Evolutionary conservation across 2,888 invertebrate genomes (phyloP).

Genomic region (Dryococelus australis): DNA sequence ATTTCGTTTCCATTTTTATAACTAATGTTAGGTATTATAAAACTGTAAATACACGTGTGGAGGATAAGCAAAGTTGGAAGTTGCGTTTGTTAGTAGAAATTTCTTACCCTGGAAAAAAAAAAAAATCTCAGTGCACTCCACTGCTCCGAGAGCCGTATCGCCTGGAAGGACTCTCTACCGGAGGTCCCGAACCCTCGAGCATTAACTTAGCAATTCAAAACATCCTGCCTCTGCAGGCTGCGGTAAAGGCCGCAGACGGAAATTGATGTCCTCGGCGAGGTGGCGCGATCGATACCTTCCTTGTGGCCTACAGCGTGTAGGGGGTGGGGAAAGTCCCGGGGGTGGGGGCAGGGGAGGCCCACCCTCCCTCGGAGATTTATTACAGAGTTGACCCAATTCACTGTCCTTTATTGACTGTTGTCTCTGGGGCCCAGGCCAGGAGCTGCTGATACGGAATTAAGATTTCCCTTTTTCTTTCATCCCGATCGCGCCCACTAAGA

Average conservation of each 20-base stretch:
- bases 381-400: not conserved
- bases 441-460: not conserved
- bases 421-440: not conserved
- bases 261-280: not conserved
- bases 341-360: not conserved
- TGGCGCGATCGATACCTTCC: conserved; percentile 11
- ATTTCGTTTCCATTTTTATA: no score
- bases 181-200: not conserved
- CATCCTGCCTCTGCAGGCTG: not conserved
- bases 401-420: not conserved
- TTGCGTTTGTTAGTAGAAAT: no score
- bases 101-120: no score
- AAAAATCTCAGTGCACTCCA: no score
- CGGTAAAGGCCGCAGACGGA: not conserved
- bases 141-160: no score
- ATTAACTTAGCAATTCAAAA: conserved; percentile 1
- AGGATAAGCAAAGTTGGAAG: no score
- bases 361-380: not conserved
- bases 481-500: no score
- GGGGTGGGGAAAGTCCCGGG: not conserved
- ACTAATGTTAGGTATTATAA: no score
- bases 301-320: not conserved
- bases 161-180: no score
- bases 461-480: no score
- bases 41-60: no score